Evolutionary conservation across 2,113 vertebrate genomes (phyloP).

Genomic region (Aegithalos caudatus): DNA sequence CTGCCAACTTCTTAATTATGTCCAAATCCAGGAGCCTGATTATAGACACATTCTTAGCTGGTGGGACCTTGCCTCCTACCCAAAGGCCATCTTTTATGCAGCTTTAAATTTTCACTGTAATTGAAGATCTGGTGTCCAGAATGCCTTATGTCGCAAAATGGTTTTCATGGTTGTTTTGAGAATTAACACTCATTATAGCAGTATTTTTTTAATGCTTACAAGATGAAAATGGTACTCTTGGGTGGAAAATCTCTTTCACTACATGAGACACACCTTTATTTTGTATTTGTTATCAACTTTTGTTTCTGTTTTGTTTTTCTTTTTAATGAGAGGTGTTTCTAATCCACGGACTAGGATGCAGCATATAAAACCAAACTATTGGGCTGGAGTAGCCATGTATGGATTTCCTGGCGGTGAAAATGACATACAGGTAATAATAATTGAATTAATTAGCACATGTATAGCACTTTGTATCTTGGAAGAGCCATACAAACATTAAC

Average conservation of each 20-base stretch:
- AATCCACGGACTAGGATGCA: neutral
- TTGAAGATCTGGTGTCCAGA: neutral
- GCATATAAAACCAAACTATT: neutral
- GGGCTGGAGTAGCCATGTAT: conserved; percentile 1
- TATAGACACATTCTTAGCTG: neutral
- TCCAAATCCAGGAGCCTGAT: neutral
- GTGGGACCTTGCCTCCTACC: neutral
- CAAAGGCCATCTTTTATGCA: neutral
- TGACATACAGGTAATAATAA: conserved; percentile 50
- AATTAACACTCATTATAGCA: neutral
- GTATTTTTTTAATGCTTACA: conserved; percentile 11
- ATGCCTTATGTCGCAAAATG: neutral
- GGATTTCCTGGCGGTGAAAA: conserved; percentile 40
- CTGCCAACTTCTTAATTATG: neutral
- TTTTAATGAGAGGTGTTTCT: neutral
- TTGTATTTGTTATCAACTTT: neutral
- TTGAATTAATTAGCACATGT: conserved; percentile 43
- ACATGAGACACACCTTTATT: neutral
- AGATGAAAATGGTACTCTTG: neutral
- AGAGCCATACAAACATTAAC: neutral
- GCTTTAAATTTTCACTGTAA: neutral
- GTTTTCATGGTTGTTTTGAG: neutral
- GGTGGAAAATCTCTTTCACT: neutral
- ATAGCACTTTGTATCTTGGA: conserved; percentile 22
- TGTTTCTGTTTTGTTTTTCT: neutral